Evolutionary conservation across 1,140 invertebrate genomes (phyloP).

Genomic region (Drosophila melanogaster): DNA sequence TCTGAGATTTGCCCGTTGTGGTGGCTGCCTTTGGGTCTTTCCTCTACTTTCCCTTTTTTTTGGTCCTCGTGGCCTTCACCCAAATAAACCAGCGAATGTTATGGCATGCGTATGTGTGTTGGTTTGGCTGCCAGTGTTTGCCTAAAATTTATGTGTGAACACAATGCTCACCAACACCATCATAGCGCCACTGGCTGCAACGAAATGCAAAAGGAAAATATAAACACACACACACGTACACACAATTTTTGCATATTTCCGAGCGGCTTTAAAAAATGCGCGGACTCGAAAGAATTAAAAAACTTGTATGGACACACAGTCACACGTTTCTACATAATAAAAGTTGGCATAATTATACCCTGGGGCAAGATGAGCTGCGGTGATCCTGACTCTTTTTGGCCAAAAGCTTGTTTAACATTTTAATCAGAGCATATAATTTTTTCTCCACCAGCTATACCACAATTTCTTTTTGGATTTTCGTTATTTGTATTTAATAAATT

Average conservation of each 20-base stretch:
- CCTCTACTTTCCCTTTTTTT: conserved; percentile 27
- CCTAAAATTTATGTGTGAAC: conserved; percentile 77
- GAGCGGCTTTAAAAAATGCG: conserved; percentile 68
- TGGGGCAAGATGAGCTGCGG: conserved; percentile 25
- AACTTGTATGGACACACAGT: conserved; percentile 19
- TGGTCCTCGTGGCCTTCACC: conserved; percentile 65
- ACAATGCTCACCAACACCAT: conserved; percentile 60
- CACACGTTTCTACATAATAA: conserved; percentile 46
- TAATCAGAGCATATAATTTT: not conserved
- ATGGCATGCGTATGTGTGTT: conserved; percentile 18
- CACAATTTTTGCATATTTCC: conserved; percentile 68
- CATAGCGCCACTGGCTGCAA: conserved; percentile 32
- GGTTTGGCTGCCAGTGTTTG: conserved; percentile 44
- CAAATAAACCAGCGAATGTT: conserved; percentile 61
- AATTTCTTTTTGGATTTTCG: not conserved
- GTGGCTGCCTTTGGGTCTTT: conserved; percentile 31
- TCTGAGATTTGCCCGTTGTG: conserved; percentile 70
- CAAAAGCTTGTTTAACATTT: not conserved
- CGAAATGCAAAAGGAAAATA: conserved; percentile 46
- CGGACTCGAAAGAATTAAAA: conserved; percentile 50
- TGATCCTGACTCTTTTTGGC: conserved; percentile 26
- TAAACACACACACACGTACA: conserved; percentile 12
- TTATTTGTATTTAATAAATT: not conserved
- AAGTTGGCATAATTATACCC: conserved; percentile 68
- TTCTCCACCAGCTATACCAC: not conserved